These are phyloP conservation scores for Rhimphoctona megacephalus DNA, from an alignment of 2,888 invertebrate genomes.

Conservation along the genomic window DNA sequence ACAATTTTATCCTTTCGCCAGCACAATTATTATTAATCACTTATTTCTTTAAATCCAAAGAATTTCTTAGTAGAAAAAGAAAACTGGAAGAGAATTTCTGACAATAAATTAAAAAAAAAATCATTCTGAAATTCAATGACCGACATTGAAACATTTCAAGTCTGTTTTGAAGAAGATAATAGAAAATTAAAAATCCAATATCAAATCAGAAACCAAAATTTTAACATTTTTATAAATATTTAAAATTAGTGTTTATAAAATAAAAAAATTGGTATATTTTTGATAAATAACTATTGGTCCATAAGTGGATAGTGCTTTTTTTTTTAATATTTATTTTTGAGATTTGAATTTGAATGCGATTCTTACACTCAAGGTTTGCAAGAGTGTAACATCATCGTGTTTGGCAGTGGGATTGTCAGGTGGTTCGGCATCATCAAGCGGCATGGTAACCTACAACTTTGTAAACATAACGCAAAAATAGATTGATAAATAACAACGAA, in stretches of 20 bases:
- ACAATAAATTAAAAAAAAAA: no score
- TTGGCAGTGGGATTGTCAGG: constrained; percentile 72
- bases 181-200: no score
- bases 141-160: no score
- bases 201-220: no score
- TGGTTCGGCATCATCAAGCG: constrained; percentile 76
- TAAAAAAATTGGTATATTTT: not conserved
- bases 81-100: no score
- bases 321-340: not conserved
- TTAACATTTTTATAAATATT: not conserved
- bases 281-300: not conserved
- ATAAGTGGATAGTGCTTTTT: not conserved
- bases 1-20: no score
- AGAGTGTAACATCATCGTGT: constrained; percentile 75
- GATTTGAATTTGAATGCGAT: not conserved
- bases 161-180: no score
- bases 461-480: constrained; percentile 9
- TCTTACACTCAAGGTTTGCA: constrained; percentile 76
- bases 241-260: not conserved
- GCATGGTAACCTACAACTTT: constrained; percentile 75
- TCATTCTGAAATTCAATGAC: not conserved
- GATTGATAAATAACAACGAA: not conserved
- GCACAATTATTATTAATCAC: no score
- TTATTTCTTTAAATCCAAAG: no score
- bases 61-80: no score